Percentiles rank a stretch among this genome's conserved stretches.
Evolutionary conservation across 1,140 invertebrate genomes (phyloP).

Genomic region (Papilio polytes): DNA sequence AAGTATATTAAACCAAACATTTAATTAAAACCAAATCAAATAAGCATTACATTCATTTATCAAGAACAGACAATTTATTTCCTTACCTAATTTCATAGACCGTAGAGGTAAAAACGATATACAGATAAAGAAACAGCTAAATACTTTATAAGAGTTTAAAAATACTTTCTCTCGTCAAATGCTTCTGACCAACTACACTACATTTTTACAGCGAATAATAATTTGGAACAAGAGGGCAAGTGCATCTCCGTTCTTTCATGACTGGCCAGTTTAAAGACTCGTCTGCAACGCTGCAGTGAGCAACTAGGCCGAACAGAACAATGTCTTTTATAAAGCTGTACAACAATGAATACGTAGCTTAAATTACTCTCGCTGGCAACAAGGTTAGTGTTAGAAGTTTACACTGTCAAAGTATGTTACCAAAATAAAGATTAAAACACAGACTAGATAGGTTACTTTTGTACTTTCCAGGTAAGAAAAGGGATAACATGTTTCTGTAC

Average conservation of each 20-base stretch:
- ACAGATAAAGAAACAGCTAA: not conserved
- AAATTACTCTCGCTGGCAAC: not conserved
- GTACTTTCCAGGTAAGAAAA: no score
- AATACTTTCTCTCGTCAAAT: not conserved
- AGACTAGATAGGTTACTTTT: no score
- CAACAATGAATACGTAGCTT: not conserved
- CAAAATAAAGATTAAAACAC: no score
- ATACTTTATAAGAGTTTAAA: not conserved
- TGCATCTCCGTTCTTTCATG: not conserved
- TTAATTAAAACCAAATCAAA: not conserved
- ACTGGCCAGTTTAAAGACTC: slow-evolving; percentile 6
- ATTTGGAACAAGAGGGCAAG: not conserved
- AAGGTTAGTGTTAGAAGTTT: not conserved
- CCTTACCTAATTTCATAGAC: no score
- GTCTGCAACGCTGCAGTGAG: not conserved
- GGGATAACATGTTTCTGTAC: not conserved
- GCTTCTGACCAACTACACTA: not conserved
- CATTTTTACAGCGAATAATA: not conserved
- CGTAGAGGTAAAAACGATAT: not conserved
- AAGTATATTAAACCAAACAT: no score
- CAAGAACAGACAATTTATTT: not conserved
- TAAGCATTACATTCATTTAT: not conserved
- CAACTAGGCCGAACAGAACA: slow-evolving; percentile 7
- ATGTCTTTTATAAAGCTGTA: slow-evolving; percentile 19
- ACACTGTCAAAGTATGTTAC: no score